Evolutionary conservation across 2,888 invertebrate species (phyloP), one percentile per base, ranked within the genome.

Genomic region (Brachyptera putata): DNA sequence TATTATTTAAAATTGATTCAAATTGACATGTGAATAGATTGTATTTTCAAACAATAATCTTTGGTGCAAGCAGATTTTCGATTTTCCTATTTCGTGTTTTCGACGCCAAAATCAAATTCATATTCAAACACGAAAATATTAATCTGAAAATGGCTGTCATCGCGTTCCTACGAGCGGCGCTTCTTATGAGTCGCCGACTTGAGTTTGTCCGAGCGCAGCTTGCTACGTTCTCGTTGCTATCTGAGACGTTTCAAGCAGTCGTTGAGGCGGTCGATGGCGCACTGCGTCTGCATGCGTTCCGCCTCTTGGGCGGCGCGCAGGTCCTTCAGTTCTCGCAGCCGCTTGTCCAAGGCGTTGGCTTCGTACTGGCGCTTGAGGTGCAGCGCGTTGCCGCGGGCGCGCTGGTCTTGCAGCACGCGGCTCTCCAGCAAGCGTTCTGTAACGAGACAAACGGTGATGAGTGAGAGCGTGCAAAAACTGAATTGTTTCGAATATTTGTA

Each of bases 341-440:
- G 61, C 25, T 59, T 36, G 56, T 65, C 66, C 56, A 66, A 21
- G 1, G 57, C 36, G 9, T 65, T 66, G 2, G 63, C 63, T 56
- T 66, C 63, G 26, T 48, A 60, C 14, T 56, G 58, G 18, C 62
- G 61, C 49, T 64, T 64, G 7, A 58, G 46, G 24, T 65, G 53
- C 25, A 50, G 57, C 11, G 25, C 34, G n/a, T 56, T 56, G 16
- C 81, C 72, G 0, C 70, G 62, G 1, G 77, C 77, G 71, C 78
- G 79, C 61, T 77, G 76, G 0, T 75, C 75, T 57, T 76, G 76
- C 7, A 82, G 70, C 0, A 76, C 74, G 1, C 69, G 67, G 60
- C 77, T 74, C 68, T 82, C 81, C 61, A 58, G 37, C 25, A 46
- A 24, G 18, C 55, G 49, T 18, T 64, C 64, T 62, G 60, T 1